Base-by-base conservation (phyloP, 2,113 vertebrate genomes). In the Procavia capensis region DNA sequence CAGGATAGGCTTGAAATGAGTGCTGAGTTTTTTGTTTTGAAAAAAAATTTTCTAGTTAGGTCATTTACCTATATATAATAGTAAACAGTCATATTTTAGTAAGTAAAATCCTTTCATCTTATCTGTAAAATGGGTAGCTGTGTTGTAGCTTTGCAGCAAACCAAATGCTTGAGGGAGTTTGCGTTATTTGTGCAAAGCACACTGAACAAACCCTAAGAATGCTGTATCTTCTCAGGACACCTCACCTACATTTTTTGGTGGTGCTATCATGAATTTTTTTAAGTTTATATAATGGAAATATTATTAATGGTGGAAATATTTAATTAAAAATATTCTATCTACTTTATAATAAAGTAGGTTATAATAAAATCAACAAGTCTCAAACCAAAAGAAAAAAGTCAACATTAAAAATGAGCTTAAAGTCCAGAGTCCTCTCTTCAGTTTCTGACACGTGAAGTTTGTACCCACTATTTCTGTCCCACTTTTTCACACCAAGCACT, bases 61-160 rank as follows among this genome's bases (percentile, higher is more conserved):
- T 66, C 34, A 57, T 75, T 82, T 83, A 41, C 10, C 19, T 80
- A 80, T 27, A 47, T 43, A 31, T 8, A 11, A n/a, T 43, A 82
- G 43, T 14, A 70, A 68, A 68, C 82, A 57, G 66, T 95, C 81
- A 68, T 27, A 59, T 50, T 54, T 41, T 76, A 57, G 1, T 79
- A 64, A 85, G 22, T 90, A 72, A 84, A 88, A 88, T 63, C 11
- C 6, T 76, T 84, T 70, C 9, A 68, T 19, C 27, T 68, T 79
- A 76, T 43, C 88, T 70, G 36, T 74, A 83, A 94, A 83, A 95
- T 89, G 57, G 10, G 47, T 85, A 85, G 85, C 50, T 95, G 87
- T 57, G 10, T 80, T 90, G 29, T 82, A 68, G 45, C 20, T 92
- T 89, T 90, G 54, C 25, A 96, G 64, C 68, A 87, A 90, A 66